Conservation (phyloP, 2,888 invertebrate genomes). For the Cabera pusaria region DNA sequence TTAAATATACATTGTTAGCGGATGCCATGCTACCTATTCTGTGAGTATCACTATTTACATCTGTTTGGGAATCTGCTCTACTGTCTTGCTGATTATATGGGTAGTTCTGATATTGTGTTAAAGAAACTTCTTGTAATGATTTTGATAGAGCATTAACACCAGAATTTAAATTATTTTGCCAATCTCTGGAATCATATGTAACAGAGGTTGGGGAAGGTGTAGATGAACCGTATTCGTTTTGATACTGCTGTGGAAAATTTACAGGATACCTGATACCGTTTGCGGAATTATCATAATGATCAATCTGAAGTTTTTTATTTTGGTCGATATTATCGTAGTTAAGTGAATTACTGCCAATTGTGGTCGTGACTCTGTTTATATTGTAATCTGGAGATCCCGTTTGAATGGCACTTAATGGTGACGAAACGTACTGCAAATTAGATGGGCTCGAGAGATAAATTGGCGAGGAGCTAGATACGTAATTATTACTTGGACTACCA, state of each 20-base stretch:
- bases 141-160: constrained; percentile 53
- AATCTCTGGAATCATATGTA: constrained; percentile 59
- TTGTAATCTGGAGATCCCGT: constrained; percentile 60
- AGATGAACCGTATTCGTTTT: constrained; percentile 61
- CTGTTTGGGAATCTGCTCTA: constrained; percentile 44
- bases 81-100: constrained; percentile 53
- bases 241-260: constrained; percentile 58
- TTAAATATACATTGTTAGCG: constrained; percentile 68
- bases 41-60: constrained; percentile 61
- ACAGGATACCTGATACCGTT: constrained; percentile 65
- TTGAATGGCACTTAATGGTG: constrained; percentile 63
- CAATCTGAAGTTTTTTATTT: constrained; percentile 65
- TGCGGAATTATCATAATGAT: constrained; percentile 72
- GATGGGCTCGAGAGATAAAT: constrained; percentile 66
- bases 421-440: constrained; percentile 67
- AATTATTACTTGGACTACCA: constrained; percentile 60
- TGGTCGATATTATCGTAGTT: constrained; percentile 54
- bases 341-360: constrained; percentile 49
- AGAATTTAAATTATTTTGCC: constrained; percentile 57
- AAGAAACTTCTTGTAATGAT: constrained; percentile 56
- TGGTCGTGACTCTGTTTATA: constrained; percentile 55
- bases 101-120: constrained; percentile 57
- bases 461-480: constrained; percentile 71
- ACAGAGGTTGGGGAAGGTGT: constrained; percentile 56
- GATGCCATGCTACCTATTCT: constrained; percentile 59